Evolutionary conservation across 1,140 invertebrate genomes (phyloP).

Genomic region (Neodiprion fabricii): DNA sequence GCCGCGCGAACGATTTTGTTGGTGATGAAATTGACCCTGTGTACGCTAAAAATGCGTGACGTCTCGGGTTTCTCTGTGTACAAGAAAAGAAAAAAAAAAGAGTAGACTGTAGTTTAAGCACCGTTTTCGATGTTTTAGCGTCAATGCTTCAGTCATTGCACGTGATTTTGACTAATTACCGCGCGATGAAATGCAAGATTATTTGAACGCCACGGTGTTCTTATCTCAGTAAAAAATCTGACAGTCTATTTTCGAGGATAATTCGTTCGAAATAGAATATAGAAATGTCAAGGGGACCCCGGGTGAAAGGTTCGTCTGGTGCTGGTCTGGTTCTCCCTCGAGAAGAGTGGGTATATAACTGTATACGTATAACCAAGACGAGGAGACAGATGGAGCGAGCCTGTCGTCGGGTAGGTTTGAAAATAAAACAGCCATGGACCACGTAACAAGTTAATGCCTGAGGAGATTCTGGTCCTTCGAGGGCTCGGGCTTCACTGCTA

Average conservation of each 20-base stretch:
- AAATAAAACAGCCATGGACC: conserved; percentile 15
- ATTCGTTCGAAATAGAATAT: no score
- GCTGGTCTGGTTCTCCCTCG: conserved; percentile 28
- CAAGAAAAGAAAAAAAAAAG: neutral
- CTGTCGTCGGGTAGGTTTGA: conserved; percentile 4
- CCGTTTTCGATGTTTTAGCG: no score
- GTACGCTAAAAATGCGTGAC: neutral
- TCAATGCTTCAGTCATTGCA: no score
- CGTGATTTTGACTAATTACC: no score
- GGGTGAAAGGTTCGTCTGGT: neutral
- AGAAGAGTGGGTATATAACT: conserved; percentile 40
- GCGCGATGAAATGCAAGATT: no score
- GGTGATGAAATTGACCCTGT: neutral
- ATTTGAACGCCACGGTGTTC: no score
- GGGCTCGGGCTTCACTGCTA: neutral
- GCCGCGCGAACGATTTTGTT: neutral
- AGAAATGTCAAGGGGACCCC: no score
- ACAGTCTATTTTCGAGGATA: no score
- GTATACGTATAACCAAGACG: conserved; percentile 42
- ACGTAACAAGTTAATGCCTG: conserved; percentile 32
- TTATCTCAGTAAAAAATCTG: no score
- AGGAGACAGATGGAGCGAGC: conserved; percentile 7
- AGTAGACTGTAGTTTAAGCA: no score
- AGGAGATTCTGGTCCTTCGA: conserved; percentile 2
- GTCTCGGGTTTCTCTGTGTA: neutral